A percentile compares a stretch with the other conserved stretches of the same genome.
Conservation (phyloP, 2,113 vertebrate genomes). For the Hystrix brachyura region DNA sequence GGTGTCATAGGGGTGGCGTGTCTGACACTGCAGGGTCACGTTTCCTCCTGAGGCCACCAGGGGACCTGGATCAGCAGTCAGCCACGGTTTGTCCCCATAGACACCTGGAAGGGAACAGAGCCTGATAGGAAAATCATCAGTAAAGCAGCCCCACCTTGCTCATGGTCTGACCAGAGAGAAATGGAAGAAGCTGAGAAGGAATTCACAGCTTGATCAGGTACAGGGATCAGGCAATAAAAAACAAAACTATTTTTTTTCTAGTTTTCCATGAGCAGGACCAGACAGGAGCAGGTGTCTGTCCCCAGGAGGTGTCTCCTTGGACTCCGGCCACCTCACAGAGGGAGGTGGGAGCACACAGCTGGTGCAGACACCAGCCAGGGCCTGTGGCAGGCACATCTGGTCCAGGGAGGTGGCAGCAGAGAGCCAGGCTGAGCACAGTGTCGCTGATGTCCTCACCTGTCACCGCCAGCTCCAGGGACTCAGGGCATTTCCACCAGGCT, state of each 20-base stretch:
- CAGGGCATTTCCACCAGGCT: fast-evolving
- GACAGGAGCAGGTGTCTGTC: neutral
- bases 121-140: neutral
- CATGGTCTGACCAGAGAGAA: too few species aligned
- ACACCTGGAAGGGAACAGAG: neutral
- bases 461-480: neutral
- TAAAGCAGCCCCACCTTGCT: neutral
- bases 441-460: neutral
- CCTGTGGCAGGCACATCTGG: neutral
- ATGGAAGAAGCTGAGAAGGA: neutral
- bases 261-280: neutral
- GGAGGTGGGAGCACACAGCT: neutral
- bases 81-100: neutral
- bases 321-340: neutral
- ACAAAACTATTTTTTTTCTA: fast-evolving
- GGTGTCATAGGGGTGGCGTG: neutral
- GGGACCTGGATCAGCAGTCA: neutral
- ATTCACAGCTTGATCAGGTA: fast-evolving
- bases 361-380: too few species aligned
- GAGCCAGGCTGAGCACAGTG: too few species aligned
- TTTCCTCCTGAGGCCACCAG: neutral
- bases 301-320: neutral
- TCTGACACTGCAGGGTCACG: neutral
- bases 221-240: neutral
- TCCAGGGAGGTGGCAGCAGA: neutral